Base-by-base conservation (phyloP, 2,888 invertebrate genomes). In the Griposia aprilina region DNA sequence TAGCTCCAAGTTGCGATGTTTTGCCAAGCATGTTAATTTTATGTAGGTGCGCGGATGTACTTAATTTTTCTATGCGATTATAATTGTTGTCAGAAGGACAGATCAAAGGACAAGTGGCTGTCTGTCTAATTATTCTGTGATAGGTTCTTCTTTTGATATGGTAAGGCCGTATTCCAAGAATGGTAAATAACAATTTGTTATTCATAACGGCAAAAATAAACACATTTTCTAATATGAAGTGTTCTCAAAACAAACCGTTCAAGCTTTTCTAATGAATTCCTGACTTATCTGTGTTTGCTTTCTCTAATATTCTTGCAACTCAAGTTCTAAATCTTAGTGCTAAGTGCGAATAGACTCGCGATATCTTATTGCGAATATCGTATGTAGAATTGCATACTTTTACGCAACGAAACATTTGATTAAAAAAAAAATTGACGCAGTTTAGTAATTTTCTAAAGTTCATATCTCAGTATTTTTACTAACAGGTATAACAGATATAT, bases 261-360 rank as follows among this genome's bases (percentile, higher is more conserved):
- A 78, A 73, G 79, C 70, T 79, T 82, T 82, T 82, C 79, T 84
- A 63, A 76, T 79, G 66, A 85, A 84, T 79, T 79, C 66, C 79
- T 82, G 30, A 76, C 66, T 82, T 85, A 84, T 84, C 82, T 85
- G 52, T 84, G 75, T 82, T 82, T 76, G 65, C 75, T 76, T 85
- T 77, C 75, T 76, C 74, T 74, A 76, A 85, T 71, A 83, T 86
- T 77, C 78, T 75, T 74, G 76, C 74, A 69, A 85, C 70, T 80
- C 52, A 62, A 79, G 80, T 76, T 76, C 70, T 76, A 68, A 74
- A 74, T 70, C 62, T 50, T 84, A 74, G 36, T 59, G 73, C 45
- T 74, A 15, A 50, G 62, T 59, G 77, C 76, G 48, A 81, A 84
- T 59, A 26, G 26, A 70, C 45, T 55, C 23, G 48, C 80, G 55